A percentile compares a stretch with the other conserved stretches of the same genome.
These are phyloP conservation scores for Tapirus indicus DNA, from an alignment of 2,797 vertebrate genomes.

Conservation along the genomic window DNA sequence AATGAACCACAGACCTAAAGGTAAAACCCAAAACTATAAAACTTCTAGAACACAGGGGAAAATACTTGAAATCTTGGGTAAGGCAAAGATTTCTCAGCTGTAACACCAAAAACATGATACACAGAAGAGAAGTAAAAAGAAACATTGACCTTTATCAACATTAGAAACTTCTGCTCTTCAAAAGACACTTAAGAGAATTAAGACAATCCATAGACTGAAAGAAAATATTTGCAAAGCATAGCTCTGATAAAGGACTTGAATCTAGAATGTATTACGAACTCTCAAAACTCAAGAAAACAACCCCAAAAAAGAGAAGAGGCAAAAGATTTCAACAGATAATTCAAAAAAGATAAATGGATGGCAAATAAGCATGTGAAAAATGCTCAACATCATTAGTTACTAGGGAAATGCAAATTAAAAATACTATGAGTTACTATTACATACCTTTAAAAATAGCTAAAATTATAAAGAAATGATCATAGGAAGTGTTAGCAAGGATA, in stretches of 20 bases:
- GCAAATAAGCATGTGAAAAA: neutral
- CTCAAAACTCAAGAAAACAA: neutral
- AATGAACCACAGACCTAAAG: neutral
- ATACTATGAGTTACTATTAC: neutral
- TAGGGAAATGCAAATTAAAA: neutral
- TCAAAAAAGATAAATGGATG: neutral
- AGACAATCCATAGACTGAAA: neutral
- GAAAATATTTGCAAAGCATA: neutral
- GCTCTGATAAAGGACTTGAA: neutral
- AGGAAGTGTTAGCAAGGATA: neutral
- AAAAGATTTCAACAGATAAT: neutral
- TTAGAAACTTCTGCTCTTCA: neutral
- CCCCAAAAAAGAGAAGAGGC: neutral
- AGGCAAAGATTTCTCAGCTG: neutral
- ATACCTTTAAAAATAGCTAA: neutral
- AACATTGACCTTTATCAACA: neutral
- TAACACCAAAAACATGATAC: neutral
- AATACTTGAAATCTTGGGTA: neutral
- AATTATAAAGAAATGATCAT: neutral
- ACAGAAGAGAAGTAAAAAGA: neutral
- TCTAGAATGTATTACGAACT: neutral
- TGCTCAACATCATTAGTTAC: neutral
- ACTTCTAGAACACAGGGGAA: neutral
- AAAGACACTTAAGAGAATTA: neutral
- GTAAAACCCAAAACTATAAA: neutral